A percentile compares a stretch with the other conserved stretches of the same genome.
Conservation (phyloP, 2,888 invertebrate species). For the Scaeva pyrastri region DNA sequence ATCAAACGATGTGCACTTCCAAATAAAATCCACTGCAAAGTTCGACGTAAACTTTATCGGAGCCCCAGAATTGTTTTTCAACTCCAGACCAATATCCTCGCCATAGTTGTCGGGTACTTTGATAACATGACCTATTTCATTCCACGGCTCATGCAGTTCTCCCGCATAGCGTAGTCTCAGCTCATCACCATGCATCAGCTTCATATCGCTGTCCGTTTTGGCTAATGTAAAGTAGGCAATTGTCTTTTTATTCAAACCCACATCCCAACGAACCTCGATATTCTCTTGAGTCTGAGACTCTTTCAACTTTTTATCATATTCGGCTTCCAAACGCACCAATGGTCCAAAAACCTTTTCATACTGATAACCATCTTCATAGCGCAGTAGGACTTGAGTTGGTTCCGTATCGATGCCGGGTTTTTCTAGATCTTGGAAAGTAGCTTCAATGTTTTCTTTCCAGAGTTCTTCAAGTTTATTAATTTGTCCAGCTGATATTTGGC, state of each 20-base stretch:
- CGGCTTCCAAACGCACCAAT: constrained; percentile 97
- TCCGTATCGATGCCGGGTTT: constrained; percentile 99
- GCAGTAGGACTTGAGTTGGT: constrained; percentile 90
- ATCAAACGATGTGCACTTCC: constrained; percentile 99
- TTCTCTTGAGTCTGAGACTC: constrained; percentile 99
- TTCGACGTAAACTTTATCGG: constrained; percentile 97
- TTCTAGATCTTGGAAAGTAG: constrained; percentile 98
- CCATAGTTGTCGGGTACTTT: constrained; percentile 98
- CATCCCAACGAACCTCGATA: constrained; percentile 99
- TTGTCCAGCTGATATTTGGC: constrained; percentile 98
- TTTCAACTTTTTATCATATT: constrained; percentile 98
- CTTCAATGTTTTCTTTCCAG: constrained; percentile 99
- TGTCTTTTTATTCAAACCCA: constrained; percentile 98
- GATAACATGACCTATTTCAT: constrained; percentile 99
- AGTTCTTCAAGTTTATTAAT: constrained; percentile 99
- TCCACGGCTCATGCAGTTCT: constrained; percentile 97
- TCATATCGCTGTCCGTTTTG: constrained; percentile 99
- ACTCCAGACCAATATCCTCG: constrained; percentile 98
- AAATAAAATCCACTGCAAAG: constrained; percentile 99
- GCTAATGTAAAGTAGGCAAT: constrained; percentile 99
- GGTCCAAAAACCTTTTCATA: constrained; percentile 99
- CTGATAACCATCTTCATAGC: constrained; percentile 99
- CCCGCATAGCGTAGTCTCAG: constrained; percentile 95
- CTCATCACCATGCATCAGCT: constrained; percentile 99
- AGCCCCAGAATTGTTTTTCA: constrained; percentile 95